These are phyloP conservation scores for Bombus balteatus DNA, from an alignment of 1,140 invertebrate genomes.

Conservation along the genomic window DNA sequence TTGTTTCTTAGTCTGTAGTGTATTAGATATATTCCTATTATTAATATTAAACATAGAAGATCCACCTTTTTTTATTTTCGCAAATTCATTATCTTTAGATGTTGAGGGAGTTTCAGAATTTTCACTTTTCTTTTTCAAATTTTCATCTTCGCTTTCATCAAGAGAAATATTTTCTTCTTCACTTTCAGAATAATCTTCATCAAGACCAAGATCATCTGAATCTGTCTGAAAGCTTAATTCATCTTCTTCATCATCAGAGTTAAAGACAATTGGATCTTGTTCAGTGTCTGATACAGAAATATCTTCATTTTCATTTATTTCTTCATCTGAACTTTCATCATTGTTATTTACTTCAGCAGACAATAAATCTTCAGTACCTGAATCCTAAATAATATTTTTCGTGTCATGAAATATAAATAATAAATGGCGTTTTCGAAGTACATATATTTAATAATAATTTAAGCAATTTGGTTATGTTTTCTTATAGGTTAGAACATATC, in stretches of 20 bases:
- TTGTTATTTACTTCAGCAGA: conserved; percentile 76
- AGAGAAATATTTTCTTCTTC: neutral
- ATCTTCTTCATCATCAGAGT: conserved; percentile 82
- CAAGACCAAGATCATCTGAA: conserved; percentile 41
- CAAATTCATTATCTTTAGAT: conserved; percentile 44
- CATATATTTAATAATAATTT: neutral
- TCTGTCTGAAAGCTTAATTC: conserved; percentile 74
- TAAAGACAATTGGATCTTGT: conserved; percentile 75
- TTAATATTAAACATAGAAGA: neutral
- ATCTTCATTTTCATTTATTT: conserved; percentile 77
- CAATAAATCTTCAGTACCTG: conserved; percentile 72
- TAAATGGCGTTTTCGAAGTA: neutral
- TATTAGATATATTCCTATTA: neutral
- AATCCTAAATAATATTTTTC: conserved; percentile 69
- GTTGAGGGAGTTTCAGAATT: conserved; percentile 61
- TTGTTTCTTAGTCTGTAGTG: neutral
- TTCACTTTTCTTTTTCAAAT: conserved; percentile 51
- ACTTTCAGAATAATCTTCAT: conserved; percentile 18
- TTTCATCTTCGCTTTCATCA: conserved; percentile 1
- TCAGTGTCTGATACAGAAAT: conserved; percentile 82
- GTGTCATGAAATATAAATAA: neutral
- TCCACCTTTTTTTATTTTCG: neutral
- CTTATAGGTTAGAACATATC: neutral
- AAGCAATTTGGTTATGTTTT: neutral
- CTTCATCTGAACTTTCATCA: conserved; percentile 84